Conservation (phyloP, 2,113 vertebrate genomes). For the Campylomormyrus numenius region DNA sequence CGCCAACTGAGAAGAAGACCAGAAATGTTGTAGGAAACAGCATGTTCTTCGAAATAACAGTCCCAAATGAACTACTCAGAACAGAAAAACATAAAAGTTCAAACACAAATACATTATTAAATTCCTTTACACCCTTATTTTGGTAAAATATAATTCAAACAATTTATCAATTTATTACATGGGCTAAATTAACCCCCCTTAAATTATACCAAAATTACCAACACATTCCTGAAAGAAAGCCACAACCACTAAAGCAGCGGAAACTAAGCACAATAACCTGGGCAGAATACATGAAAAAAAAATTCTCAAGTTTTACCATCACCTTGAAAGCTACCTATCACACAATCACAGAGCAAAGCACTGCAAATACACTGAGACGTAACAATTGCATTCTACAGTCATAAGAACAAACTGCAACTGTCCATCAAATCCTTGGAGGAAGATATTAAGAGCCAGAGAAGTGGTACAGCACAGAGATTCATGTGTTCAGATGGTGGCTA, state of each 20-base stretch:
- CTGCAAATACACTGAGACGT: no score
- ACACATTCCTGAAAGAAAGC: no score
- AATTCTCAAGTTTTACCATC: no score
- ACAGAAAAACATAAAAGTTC: background rate
- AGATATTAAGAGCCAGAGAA: conserved; percentile 4
- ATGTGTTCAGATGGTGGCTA: background rate
- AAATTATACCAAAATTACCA: no score
- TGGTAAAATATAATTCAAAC: background rate
- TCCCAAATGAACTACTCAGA: background rate
- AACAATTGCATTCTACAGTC: background rate
- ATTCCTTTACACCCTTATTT: background rate
- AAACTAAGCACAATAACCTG: no score
- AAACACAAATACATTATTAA: background rate
- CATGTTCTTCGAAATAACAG: background rate
- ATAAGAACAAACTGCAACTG: background rate
- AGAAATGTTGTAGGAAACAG: background rate
- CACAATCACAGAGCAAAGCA: no score
- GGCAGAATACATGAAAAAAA: no score
- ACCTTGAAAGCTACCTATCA: no score
- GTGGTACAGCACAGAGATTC: conserved; percentile 6
- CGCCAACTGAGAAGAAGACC: no score
- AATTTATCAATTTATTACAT: background rate
- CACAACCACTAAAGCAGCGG: no score
- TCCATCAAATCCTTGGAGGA: background rate
- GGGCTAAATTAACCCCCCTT: background rate